phyloP scores from a whole-genome alignment of 2,113 vertebrate species.

The Eptesicus fuscus region DNA sequence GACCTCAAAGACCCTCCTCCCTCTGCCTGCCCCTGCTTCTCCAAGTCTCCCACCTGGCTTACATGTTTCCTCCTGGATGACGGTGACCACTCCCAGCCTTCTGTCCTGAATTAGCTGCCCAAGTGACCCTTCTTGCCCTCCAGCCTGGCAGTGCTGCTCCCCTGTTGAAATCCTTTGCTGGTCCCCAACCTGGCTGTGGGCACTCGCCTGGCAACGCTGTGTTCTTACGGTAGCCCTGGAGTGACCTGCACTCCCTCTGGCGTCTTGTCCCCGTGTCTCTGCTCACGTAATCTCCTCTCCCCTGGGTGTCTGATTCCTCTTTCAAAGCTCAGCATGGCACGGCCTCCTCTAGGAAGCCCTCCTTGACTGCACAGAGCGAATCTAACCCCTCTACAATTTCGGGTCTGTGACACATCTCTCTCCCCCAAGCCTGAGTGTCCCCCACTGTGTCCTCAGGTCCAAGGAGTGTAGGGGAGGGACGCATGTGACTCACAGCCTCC shows the following conservation, averaged over 20 bases:
- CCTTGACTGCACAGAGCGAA: background rate
- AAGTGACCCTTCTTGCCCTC: background rate
- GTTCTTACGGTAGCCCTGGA: background rate
- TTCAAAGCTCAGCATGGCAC: background rate
- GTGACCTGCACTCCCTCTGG: background rate
- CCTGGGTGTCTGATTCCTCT: background rate
- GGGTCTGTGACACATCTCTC: background rate
- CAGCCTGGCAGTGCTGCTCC: background rate
- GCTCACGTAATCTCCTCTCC: background rate
- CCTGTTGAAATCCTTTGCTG: background rate
- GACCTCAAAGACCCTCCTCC: background rate
- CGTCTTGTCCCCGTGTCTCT: background rate
- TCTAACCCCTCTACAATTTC: background rate
- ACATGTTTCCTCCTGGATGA: background rate
- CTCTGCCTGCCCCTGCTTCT: background rate
- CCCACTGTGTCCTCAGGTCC: background rate
- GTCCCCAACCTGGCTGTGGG: background rate
- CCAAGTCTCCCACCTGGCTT: background rate
- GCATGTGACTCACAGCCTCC: conserved; percentile 85
- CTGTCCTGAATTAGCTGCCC: background rate
- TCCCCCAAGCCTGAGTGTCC: background rate
- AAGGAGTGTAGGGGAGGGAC: background rate
- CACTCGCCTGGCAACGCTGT: fast-evolving
- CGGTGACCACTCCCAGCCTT: no score
- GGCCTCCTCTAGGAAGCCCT: conserved; percentile 4